Evolutionary conservation across 2,888 invertebrate species (phyloP).

Genomic region (Eurytoma adleriae): DNA sequence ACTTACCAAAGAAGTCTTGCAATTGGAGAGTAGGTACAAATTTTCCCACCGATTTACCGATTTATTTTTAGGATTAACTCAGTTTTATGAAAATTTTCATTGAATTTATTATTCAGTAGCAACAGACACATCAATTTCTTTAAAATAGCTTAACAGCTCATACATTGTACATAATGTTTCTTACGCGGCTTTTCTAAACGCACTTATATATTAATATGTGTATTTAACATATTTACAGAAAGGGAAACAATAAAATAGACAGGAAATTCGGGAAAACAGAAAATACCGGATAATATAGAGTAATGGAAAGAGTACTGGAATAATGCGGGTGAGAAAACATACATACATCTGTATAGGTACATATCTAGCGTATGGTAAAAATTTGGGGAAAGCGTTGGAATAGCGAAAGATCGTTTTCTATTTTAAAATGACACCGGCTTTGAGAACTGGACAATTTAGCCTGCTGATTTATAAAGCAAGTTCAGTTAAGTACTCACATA

Average conservation of each 20-base stretch:
- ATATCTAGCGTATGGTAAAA: no score
- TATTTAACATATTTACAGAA: constrained; percentile 42
- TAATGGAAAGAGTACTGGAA: no score
- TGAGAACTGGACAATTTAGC: no score
- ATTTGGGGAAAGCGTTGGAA: no score
- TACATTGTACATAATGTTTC: not conserved
- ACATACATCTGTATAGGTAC: not conserved
- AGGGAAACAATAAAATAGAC: constrained; percentile 31
- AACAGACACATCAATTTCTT: constrained; percentile 1
- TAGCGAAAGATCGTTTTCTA: no score
- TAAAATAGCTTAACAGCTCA: not conserved
- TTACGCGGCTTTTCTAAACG: constrained; percentile 2
- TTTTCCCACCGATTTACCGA: not conserved
- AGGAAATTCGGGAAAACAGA: not conserved
- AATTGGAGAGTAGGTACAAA: constrained; percentile 61
- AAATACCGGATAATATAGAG: not conserved
- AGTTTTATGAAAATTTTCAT: constrained; percentile 15
- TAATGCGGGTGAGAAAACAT: no score
- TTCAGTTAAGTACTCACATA: no score
- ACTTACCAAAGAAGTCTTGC: constrained; percentile 59
- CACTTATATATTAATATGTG: not conserved
- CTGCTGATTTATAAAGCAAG: no score
- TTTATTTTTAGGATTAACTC: not conserved
- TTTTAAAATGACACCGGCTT: no score
- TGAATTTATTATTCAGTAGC: constrained; percentile 26